A percentile compares a stretch with the other conserved stretches of the same genome.
phyloP scores from a whole-genome alignment of 2,113 vertebrate species.

The Ovis canadensis region DNA sequence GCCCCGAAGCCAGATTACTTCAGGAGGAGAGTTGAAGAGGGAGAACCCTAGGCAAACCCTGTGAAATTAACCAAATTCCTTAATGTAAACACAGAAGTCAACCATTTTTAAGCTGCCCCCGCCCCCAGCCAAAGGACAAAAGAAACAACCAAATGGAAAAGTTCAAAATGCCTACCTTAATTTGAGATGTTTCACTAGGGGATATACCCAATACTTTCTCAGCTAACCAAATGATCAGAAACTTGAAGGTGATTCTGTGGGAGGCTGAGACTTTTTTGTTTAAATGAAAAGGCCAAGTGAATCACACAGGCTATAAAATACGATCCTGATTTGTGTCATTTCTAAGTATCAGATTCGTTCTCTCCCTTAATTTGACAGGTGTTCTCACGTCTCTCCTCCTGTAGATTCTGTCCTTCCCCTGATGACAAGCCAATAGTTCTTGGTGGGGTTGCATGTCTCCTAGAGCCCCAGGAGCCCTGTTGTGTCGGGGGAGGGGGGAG shows the following conservation, averaged over 20 bases:
- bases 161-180: constrained; percentile 49
- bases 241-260: constrained; percentile 20
- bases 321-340: constrained; percentile 29
- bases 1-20: constrained; percentile 53
- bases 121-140: constrained; percentile 64
- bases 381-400: constrained; percentile 51
- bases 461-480: not conserved
- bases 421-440: constrained; percentile 25
- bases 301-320: constrained; percentile 21
- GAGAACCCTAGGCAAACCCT: constrained; percentile 44
- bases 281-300: not conserved
- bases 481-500: constrained; percentile 4
- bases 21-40: constrained; percentile 58
- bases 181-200: constrained; percentile 31
- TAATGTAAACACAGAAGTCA: not conserved
- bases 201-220: constrained; percentile 59
- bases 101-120: constrained; percentile 30
- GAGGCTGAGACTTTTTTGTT: constrained; percentile 48
- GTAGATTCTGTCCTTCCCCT: constrained; percentile 41
- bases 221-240: constrained; percentile 64
- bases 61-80: constrained; percentile 4
- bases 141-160: constrained; percentile 28
- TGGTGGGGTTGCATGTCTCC: not conserved
- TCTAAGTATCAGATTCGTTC: constrained; percentile 46
- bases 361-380: constrained; percentile 37